A percentile compares a stretch with the other conserved stretches of the same genome.
Evolutionary conservation across 1,140 invertebrate genomes (phyloP).

Genomic region (Maconellicoccus hirsutus): DNA sequence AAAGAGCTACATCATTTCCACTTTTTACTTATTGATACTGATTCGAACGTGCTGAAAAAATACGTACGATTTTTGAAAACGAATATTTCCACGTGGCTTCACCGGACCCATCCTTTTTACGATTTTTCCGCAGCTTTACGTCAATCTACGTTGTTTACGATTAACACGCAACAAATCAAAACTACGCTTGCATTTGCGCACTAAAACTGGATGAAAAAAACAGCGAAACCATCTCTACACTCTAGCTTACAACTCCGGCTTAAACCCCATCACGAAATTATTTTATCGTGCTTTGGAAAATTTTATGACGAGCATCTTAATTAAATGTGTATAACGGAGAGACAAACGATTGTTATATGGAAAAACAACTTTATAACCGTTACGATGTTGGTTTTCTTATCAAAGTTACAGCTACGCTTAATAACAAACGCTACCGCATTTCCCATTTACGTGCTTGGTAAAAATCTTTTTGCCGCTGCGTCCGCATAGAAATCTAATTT

Average conservation of each 20-base stretch:
- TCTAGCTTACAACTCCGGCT: too few relatives aligned
- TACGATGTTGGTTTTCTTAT: conserved; percentile 5
- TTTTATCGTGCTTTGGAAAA: neutral
- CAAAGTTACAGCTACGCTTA: neutral
- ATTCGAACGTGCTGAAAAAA: too few relatives aligned
- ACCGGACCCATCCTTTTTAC: too few relatives aligned
- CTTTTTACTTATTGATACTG: neutral
- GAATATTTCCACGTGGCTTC: too few relatives aligned
- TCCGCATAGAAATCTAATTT: neutral
- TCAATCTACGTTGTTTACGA: neutral
- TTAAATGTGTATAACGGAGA: conserved; percentile 2
- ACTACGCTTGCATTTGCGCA: neutral
- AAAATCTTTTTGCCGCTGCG: neutral
- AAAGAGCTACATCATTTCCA: neutral
- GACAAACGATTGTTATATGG: conserved; percentile 6
- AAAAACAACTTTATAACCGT: conserved; percentile 9
- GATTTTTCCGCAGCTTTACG: neutral
- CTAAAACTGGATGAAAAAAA: too few relatives aligned
- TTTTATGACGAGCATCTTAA: conserved; percentile 5
- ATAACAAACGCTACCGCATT: conserved; percentile 8
- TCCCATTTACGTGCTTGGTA: neutral
- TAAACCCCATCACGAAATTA: too few relatives aligned
- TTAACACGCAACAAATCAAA: neutral
- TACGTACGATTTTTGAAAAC: too few relatives aligned
- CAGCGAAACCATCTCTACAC: too few relatives aligned